Conservation (phyloP, 2,797 vertebrate species). For the Nannoperca obscura region DNA sequence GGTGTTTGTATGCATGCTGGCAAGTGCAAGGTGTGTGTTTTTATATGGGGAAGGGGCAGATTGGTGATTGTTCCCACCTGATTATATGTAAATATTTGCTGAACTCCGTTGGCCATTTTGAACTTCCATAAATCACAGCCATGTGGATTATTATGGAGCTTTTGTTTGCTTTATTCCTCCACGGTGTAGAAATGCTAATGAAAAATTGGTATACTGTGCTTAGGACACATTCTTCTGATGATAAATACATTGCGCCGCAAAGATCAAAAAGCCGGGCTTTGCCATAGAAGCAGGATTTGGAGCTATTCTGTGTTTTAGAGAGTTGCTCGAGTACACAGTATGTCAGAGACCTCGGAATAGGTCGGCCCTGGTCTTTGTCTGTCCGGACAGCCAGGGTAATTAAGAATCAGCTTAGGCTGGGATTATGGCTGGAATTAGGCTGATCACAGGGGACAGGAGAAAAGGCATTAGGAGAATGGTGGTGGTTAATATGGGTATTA, state of each 20-base stretch:
- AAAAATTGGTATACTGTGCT: constrained; percentile 54
- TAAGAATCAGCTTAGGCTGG: constrained; percentile 82
- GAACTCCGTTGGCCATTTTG: constrained; percentile 68
- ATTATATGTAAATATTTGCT: constrained; percentile 79
- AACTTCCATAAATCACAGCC: constrained; percentile 70
- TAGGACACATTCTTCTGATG: constrained; percentile 51
- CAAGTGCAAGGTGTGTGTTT: constrained; percentile 49
- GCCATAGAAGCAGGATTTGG: constrained; percentile 19
- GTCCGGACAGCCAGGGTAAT: constrained; percentile 80
- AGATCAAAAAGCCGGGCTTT: constrained; percentile 56
- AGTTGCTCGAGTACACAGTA: constrained; percentile 31
- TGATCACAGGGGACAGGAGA: constrained; percentile 81
- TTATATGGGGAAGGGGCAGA: constrained; percentile 50
- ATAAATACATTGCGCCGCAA: constrained; percentile 55
- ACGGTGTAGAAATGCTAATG: constrained; percentile 67
- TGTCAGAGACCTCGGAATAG: constrained; percentile 57
- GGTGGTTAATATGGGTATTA: constrained; percentile 84
- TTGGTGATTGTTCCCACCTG: constrained; percentile 70
- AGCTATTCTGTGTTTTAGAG: constrained; percentile 47
- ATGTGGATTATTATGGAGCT: constrained; percentile 59
- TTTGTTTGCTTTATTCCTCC: constrained; percentile 72
- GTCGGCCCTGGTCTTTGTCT: constrained; percentile 70
- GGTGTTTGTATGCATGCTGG: constrained; percentile 44
- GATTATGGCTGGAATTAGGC: constrained; percentile 81
- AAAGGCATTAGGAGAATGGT: constrained; percentile 80